These are phyloP conservation scores for Lasioglossum morio DNA, from an alignment of 2,888 invertebrate species.

Conservation along the genomic window DNA sequence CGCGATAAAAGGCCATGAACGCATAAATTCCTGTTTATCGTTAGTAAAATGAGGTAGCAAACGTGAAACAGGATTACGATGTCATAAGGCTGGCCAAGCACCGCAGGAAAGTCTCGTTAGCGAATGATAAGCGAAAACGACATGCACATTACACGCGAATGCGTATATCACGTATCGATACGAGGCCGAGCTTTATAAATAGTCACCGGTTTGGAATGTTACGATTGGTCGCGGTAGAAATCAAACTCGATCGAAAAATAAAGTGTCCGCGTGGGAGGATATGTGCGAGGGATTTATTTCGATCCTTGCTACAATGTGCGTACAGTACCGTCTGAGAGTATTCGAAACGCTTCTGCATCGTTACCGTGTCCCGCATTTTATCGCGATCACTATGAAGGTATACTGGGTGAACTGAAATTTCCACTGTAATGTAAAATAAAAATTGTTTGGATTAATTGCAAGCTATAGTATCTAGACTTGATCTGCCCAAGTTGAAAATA, in stretches of 20 bases:
- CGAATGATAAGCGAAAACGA: constrained; percentile 52
- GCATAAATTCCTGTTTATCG: constrained; percentile 51
- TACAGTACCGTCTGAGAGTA: not conserved
- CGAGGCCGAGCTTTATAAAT: constrained; percentile 13
- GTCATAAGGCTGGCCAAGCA: constrained; percentile 19
- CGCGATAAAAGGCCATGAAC: constrained; percentile 1
- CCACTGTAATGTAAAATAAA: too few relatives aligned
- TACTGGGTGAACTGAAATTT: not conserved
- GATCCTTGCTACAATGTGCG: not conserved
- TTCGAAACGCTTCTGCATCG: not conserved
- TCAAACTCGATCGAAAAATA: constrained; percentile 28
- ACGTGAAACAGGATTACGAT: constrained; percentile 32
- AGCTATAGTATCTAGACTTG: too few relatives aligned
- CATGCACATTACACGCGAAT: constrained; percentile 33
- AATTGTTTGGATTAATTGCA: too few relatives aligned
- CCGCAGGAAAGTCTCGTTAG: constrained; percentile 43
- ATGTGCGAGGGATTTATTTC: not conserved
- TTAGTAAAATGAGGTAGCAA: constrained; percentile 50
- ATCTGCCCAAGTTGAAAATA: too few relatives aligned
- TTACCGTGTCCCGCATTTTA: not conserved
- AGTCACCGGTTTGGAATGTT: constrained; percentile 21
- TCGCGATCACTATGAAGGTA: not conserved
- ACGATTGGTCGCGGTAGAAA: constrained; percentile 29
- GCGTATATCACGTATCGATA: constrained; percentile 29
- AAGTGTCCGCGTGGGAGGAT: constrained; percentile 26